Percentiles rank a stretch among this genome's conserved stretches.
phyloP scores from a whole-genome alignment of 2,888 invertebrate genomes.

The Merodon equestris region DNA sequence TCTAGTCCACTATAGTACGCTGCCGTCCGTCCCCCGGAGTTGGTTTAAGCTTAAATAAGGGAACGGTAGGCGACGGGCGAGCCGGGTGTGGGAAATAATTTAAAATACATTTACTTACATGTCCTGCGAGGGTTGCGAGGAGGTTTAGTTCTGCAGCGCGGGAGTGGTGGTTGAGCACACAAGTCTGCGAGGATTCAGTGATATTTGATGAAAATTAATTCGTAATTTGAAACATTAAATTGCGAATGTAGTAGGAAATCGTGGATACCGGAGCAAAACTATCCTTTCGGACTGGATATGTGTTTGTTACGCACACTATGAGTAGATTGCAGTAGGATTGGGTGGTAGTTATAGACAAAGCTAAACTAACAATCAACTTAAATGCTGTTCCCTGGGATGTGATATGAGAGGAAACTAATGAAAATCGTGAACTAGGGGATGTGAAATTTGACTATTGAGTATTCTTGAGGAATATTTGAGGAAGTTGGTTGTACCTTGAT shows the following conservation, averaged over 20 bases:
- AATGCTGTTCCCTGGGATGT: constrained; percentile 2
- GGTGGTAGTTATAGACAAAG: constrained; percentile 10
- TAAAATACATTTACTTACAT: constrained; percentile 68
- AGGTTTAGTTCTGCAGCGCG: constrained; percentile 40
- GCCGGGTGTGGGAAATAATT: constrained; percentile 45
- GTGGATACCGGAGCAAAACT: constrained; percentile 13
- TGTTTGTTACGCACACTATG: background rate
- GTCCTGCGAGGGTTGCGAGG: constrained; percentile 60
- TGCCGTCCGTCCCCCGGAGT: constrained; percentile 53
- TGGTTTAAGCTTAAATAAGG: constrained; percentile 65
- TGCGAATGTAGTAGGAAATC: constrained; percentile 32
- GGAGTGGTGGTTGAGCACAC: constrained; percentile 14
- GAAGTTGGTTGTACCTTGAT: too few relatives aligned
- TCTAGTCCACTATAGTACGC: constrained; percentile 60
- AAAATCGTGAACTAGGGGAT: too few relatives aligned
- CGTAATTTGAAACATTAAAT: constrained; percentile 67
- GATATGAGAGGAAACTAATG: too few relatives aligned
- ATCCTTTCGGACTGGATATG: constrained; percentile 4
- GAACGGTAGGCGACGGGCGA: background rate
- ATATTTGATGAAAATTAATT: constrained; percentile 68
- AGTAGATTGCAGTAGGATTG: background rate
- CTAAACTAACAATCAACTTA: constrained; percentile 38
- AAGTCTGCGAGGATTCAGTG: constrained; percentile 44
- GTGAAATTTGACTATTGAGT: too few relatives aligned
- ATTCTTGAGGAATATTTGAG: too few relatives aligned